Evolutionary conservation across 2,797 vertebrate species (phyloP), one percentile per base, ranked within the genome.

Genomic region (Neomorphus geoffroyi): DNA sequence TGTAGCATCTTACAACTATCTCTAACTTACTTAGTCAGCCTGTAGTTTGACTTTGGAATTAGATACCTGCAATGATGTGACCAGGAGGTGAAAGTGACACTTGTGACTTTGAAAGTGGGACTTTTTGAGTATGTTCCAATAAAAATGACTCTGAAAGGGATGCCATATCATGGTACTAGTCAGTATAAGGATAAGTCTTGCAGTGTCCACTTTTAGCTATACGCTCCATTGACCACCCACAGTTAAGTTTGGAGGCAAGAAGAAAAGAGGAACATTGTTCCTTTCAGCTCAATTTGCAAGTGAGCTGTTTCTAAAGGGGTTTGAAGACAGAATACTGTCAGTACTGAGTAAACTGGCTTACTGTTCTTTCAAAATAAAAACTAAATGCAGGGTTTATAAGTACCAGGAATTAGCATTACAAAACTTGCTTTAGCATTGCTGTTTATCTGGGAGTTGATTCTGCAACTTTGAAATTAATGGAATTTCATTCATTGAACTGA

Each of bases 301-400:
- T 23, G 45, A 88, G 16, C 37, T 62, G 10, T 62, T 94, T 81
- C 50, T 72, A 79, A 94, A 88, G 22, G 33, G 79, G 33, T 90
- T 92, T 60, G 26, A 87, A 92, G 65, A 82, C 72, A 87, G 45
- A 81, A 88, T 85, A 53, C 18, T 77, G 45, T 72, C 51, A 95
- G 60, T 86, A 53, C 48, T 79, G 35, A 79, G 45, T 88, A 94
- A 92, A 85, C 17, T 53, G 21, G 4, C 28, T 89, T 82, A 80
- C 41, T 90, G 74, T 85, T 93, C 67, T 80, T 95, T 85, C 51
- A 92, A 83, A 90, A 79, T 69, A 75, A 84, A 88, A 94, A 61
- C 18, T 86, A 92, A 88, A 93, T 66, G 32, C 22, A 39, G 51
- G 54, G 72, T 75, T 94, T 81, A 32, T 81, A 83, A 90, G 27